A percentile compares a stretch with the other conserved stretches of the same genome.
Conservation (phyloP, 2,113 vertebrate species). For the Neotragus pygmaeus region DNA sequence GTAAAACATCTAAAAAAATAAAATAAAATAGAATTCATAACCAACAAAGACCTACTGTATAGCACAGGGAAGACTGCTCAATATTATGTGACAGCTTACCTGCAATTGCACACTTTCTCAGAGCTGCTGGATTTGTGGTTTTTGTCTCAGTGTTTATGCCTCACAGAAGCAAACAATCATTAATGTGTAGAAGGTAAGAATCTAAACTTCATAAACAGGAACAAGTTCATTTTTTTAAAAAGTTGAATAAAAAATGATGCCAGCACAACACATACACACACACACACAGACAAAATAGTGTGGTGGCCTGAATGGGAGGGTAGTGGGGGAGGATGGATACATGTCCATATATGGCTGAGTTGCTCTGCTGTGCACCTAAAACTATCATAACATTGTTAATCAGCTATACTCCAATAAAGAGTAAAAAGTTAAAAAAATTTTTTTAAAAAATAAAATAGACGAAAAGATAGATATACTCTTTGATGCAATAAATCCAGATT, state of each 20-base stretch:
- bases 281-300: neutral
- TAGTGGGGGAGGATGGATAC: neutral
- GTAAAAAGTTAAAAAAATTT: neutral
- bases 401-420: neutral
- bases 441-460: neutral
- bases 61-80: neutral
- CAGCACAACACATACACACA: neutral
- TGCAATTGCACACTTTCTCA: neutral
- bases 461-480: neutral
- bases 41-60: neutral
- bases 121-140: neutral
- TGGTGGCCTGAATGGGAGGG: neutral
- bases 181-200: neutral
- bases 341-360: neutral
- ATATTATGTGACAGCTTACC: neutral
- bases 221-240: neutral
- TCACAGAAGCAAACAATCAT: neutral
- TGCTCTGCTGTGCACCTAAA: neutral
- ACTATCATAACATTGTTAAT: neutral
- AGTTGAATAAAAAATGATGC: neutral
- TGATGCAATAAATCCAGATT: neutral
- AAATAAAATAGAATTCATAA: neutral
- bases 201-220: neutral
- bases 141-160: neutral
- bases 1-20: neutral